These are phyloP conservation scores for Neogale vison DNA, from an alignment of 2,113 vertebrate genomes.

Conservation along the genomic window DNA sequence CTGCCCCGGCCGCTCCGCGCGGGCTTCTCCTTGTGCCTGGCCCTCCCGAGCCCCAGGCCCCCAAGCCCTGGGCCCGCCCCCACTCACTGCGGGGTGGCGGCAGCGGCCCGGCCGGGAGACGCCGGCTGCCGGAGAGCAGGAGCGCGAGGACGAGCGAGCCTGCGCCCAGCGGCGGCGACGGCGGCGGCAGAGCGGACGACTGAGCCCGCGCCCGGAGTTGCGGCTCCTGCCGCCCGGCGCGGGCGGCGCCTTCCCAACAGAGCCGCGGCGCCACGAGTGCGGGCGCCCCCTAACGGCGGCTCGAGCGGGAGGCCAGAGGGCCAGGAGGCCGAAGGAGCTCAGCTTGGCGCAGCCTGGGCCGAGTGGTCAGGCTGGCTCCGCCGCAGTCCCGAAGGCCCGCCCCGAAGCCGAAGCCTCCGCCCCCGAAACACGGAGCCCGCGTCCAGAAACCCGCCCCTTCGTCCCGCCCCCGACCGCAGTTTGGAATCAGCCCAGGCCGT, in stretches of 20 bases:
- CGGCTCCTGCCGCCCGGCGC: slow-evolving; percentile 53
- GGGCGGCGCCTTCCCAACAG: slow-evolving; percentile 49
- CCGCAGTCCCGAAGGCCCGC: neutral
- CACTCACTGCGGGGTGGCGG: slow-evolving; percentile 59
- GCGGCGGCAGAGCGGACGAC: slow-evolving; percentile 33
- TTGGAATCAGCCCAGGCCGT: neutral
- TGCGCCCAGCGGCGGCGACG: slow-evolving; percentile 10
- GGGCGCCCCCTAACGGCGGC: slow-evolving; percentile 55
- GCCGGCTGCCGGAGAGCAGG: slow-evolving; percentile 37
- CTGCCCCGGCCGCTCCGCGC: neutral
- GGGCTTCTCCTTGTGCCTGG: neutral
- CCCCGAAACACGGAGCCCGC: neutral
- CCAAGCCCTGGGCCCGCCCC: slow-evolving; percentile 38
- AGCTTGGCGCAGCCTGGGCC: neutral
- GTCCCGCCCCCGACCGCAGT: neutral
- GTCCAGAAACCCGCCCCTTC: neutral
- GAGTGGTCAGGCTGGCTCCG: neutral
- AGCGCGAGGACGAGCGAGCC: slow-evolving; percentile 42
- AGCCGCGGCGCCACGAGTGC: neutral
- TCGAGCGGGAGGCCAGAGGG: neutral
- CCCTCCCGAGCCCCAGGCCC: neutral
- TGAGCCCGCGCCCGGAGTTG: slow-evolving; percentile 62
- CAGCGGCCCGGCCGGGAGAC: neutral
- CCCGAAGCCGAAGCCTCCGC: neutral
- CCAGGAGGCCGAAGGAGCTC: neutral